phyloP scores from a whole-genome alignment of 2,797 vertebrate species.

The Cyclura pinguis region DNA sequence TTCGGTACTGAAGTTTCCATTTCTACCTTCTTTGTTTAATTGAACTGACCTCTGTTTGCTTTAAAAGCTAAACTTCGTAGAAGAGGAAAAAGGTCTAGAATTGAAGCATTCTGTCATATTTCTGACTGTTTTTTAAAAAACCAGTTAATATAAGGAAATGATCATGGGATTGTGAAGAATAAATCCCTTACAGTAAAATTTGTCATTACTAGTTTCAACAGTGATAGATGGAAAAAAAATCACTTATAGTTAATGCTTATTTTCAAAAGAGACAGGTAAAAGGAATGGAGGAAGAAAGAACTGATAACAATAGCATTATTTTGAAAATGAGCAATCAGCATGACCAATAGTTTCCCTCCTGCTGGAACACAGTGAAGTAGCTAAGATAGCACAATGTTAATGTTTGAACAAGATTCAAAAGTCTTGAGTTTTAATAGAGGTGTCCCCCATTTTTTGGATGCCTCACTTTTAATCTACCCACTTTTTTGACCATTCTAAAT shows the following conservation, averaged over 20 bases:
- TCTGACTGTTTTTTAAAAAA: neutral
- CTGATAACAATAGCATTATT: neutral
- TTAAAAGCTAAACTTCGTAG: neutral
- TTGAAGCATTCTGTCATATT: slow-evolving; percentile 4
- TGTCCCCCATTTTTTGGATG: no score
- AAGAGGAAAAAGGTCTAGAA: neutral
- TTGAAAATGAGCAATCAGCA: neutral
- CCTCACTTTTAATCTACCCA: no score
- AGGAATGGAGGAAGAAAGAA: neutral
- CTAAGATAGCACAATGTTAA: neutral
- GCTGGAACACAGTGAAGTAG: neutral
- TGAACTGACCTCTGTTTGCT: neutral
- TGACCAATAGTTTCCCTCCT: neutral
- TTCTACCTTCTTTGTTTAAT: neutral
- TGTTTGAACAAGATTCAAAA: neutral
- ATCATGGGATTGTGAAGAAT: neutral
- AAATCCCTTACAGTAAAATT: neutral
- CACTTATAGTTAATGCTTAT: neutral
- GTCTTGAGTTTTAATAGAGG: no score
- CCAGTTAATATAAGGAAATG: neutral
- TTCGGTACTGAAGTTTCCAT: neutral
- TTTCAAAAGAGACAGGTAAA: neutral
- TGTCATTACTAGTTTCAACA: neutral
- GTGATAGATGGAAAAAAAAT: no score
- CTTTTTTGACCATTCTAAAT: no score